Evolutionary conservation across 2,888 invertebrate genomes (phyloP).

Genomic region (Sesia bembeciformis): DNA sequence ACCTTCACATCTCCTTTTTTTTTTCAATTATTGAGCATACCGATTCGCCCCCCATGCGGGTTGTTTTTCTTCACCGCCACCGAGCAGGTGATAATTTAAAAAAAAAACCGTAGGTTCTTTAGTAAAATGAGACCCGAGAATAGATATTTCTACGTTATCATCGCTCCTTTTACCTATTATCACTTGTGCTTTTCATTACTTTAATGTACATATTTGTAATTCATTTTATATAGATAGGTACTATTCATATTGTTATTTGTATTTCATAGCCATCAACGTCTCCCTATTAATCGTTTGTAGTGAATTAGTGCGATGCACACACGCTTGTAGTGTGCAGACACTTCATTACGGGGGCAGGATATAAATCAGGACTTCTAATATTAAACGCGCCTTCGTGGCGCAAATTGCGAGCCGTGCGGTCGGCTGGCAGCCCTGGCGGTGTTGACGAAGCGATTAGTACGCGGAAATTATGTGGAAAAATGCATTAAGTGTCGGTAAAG

Average conservation of each 20-base stretch:
- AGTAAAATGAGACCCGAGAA: too few species aligned
- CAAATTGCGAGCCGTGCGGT: constrained; percentile 59
- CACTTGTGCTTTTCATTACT: too few species aligned
- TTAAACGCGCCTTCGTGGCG: constrained; percentile 72
- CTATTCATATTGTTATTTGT: neutral
- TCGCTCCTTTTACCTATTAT: too few species aligned
- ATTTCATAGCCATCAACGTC: constrained; percentile 4
- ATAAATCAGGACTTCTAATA: constrained; percentile 76
- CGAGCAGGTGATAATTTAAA: too few species aligned
- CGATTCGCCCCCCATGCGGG: too few species aligned
- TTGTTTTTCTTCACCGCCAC: too few species aligned
- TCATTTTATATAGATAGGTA: too few species aligned
- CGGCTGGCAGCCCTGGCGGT: constrained; percentile 23
- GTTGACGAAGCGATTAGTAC: constrained; percentile 25
- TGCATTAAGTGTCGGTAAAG: neutral
- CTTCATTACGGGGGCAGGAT: constrained; percentile 68
- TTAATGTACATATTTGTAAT: too few species aligned
- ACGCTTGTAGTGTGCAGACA: constrained; percentile 68
- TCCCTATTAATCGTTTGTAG: constrained; percentile 59
- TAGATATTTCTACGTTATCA: too few species aligned
- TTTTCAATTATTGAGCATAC: too few species aligned
- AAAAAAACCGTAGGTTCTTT: too few species aligned
- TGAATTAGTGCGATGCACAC: constrained; percentile 67
- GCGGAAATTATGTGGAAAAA: neutral
- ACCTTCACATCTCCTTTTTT: too few species aligned